Percentiles rank a stretch among this genome's conserved stretches.
These are phyloP conservation scores for Harpalus rubripes DNA, from an alignment of 2,888 invertebrate genomes.

Conservation along the genomic window DNA sequence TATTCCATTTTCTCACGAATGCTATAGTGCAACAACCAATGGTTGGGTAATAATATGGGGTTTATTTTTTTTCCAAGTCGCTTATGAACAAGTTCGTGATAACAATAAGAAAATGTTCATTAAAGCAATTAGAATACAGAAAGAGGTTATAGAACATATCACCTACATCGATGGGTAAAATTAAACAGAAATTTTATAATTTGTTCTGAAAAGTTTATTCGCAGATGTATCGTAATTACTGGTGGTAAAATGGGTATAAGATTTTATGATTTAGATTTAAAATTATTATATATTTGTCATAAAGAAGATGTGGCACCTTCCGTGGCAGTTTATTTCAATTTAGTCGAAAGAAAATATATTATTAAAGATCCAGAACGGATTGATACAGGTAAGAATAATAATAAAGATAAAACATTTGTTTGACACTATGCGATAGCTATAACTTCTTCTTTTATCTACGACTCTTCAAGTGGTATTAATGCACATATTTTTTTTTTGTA, in stretches of 20 bases:
- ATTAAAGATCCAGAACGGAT: slow-evolving; percentile 14
- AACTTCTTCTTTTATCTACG: not conserved
- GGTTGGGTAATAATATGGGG: slow-evolving; percentile 80
- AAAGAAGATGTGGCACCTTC: slow-evolving; percentile 78
- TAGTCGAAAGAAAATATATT: slow-evolving; percentile 68
- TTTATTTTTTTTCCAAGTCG: slow-evolving; percentile 77
- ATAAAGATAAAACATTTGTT: too few species aligned
- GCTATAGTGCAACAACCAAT: slow-evolving; percentile 78
- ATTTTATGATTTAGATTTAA: slow-evolving; percentile 81
- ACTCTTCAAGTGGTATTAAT: not conserved
- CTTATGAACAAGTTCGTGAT: slow-evolving; percentile 72
- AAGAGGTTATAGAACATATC: slow-evolving; percentile 74
- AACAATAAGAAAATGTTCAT: slow-evolving; percentile 78
- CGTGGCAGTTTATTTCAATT: slow-evolving; percentile 79
- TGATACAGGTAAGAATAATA: not conserved
- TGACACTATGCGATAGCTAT: not conserved
- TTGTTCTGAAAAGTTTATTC: slow-evolving; percentile 19
- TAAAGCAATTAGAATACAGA: slow-evolving; percentile 77
- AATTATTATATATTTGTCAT: slow-evolving; percentile 81
- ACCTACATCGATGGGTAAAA: slow-evolving; percentile 78
- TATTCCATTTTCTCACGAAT: slow-evolving; percentile 78
- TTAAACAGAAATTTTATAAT: not conserved
- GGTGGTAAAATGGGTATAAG: slow-evolving; percentile 79
- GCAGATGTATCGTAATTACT: slow-evolving; percentile 80
- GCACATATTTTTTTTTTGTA: not conserved